Conservation (phyloP, 1,140 invertebrate species). For the Drosophila eugracilis region DNA sequence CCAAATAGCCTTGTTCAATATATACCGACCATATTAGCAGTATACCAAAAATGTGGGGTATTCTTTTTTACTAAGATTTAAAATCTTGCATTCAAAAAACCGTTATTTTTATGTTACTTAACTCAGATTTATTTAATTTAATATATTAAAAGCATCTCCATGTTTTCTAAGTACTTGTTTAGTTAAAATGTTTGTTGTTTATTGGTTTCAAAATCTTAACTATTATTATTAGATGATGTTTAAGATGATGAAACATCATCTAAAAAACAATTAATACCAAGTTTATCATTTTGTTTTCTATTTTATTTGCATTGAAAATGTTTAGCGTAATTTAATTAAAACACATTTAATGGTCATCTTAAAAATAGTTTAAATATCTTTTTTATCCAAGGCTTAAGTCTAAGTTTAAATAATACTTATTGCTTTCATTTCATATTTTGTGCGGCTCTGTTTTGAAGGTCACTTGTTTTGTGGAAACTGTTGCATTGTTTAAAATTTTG, state of each 20-base stretch:
- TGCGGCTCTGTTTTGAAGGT: slow-evolving; percentile 26
- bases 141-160: too few relatives aligned
- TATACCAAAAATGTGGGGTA: not conserved
- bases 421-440: slow-evolving; percentile 24
- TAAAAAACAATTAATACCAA: not conserved
- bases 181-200: too few relatives aligned
- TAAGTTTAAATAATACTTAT: slow-evolving; percentile 43
- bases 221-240: too few relatives aligned
- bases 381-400: slow-evolving; percentile 12
- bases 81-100: too few relatives aligned
- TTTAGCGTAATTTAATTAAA: not conserved
- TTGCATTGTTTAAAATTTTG: slow-evolving; percentile 27
- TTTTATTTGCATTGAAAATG: slow-evolving; percentile 1
- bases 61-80: too few relatives aligned
- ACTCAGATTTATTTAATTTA: too few relatives aligned
- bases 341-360: slow-evolving; percentile 21
- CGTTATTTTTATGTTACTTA: too few relatives aligned
- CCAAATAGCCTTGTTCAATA: too few relatives aligned
- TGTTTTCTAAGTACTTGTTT: too few relatives aligned
- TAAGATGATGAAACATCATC: not conserved
- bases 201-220: not conserved
- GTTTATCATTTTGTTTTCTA: not conserved
- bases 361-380: slow-evolving; percentile 25
- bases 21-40: not conserved
- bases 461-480: slow-evolving; percentile 35